Percentiles rank a stretch among this genome's conserved stretches.
phyloP scores from a whole-genome alignment of 1,140 invertebrate species.

The Antheraea mylitta region DNA sequence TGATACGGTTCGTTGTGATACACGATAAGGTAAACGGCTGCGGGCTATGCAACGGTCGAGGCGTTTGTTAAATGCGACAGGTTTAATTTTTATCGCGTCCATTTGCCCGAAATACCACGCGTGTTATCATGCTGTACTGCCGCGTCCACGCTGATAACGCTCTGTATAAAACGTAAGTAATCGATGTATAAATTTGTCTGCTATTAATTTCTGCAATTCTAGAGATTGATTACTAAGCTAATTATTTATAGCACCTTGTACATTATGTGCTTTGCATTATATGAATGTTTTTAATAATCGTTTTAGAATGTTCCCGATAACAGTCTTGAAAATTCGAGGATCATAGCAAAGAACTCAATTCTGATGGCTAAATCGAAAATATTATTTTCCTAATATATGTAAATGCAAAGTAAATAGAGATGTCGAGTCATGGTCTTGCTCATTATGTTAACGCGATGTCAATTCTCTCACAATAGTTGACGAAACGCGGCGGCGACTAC shows the following conservation, averaged over 20 bases:
- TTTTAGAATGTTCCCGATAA: too few relatives aligned
- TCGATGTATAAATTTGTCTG: constrained; percentile 1
- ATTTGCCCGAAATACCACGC: constrained; percentile 52
- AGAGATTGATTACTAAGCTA: background rate
- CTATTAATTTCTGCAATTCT: background rate
- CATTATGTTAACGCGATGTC: constrained; percentile 61
- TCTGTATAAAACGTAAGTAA: background rate
- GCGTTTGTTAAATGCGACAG: constrained; percentile 46
- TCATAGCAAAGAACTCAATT: background rate
- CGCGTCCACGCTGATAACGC: constrained; percentile 42
- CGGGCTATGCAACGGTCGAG: constrained; percentile 37
- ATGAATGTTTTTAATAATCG: too few relatives aligned
- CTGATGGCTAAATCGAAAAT: background rate
- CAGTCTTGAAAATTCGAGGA: background rate
- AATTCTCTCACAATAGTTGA: constrained; percentile 65
- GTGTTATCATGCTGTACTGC: constrained; percentile 55
- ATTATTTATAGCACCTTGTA: background rate
- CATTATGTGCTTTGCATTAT: too few relatives aligned
- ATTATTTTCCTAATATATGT: background rate
- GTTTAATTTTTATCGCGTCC: constrained; percentile 57
- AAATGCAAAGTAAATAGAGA: constrained; percentile 9
- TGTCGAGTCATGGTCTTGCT: constrained; percentile 59
- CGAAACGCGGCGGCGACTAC: constrained; percentile 41
- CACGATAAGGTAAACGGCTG: constrained; percentile 8
- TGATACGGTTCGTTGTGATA: constrained; percentile 26